These are phyloP conservation scores for Myotis davidii DNA, from an alignment of 2,113 vertebrate genomes.

Conservation along the genomic window DNA sequence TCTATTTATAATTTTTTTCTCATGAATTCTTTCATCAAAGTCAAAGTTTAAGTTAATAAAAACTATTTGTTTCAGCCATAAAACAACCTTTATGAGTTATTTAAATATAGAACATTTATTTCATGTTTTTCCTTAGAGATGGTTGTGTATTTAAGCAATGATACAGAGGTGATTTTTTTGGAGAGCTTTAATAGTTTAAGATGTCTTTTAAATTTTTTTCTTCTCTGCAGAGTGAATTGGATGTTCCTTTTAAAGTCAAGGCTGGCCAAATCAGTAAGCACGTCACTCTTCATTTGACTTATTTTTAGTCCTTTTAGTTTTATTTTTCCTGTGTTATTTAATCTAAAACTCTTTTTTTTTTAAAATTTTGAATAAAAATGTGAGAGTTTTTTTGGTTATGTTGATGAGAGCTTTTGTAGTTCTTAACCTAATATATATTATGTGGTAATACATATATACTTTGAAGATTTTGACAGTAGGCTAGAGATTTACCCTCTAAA, in stretches of 20 bases:
- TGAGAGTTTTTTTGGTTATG: constrained; percentile 6
- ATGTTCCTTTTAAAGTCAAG: constrained; percentile 96
- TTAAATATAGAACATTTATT: neutral
- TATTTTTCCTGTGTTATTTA: neutral
- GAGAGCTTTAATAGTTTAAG: neutral
- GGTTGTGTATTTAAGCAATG: constrained; percentile 30
- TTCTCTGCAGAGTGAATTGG: constrained; percentile 91
- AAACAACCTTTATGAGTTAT: neutral
- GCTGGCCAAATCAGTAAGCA: constrained; percentile 96
- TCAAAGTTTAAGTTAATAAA: neutral
- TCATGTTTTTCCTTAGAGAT: neutral
- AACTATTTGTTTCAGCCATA: neutral
- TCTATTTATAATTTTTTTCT: constrained; percentile 40
- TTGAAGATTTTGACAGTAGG: neutral
- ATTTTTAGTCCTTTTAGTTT: neutral
- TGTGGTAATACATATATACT: neutral
- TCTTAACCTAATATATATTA: neutral
- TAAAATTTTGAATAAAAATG: constrained; percentile 6
- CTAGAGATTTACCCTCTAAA: neutral
- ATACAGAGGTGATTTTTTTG: neutral
- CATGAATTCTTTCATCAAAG: constrained; percentile 39
- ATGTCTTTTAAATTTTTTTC: constrained; percentile 62
- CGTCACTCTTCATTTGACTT: neutral
- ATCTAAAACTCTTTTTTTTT: constrained; percentile 1
- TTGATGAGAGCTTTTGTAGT: constrained; percentile 2